Evolutionary conservation across 2,888 invertebrate genomes (phyloP).

Genomic region (Apodemia duryi): DNA sequence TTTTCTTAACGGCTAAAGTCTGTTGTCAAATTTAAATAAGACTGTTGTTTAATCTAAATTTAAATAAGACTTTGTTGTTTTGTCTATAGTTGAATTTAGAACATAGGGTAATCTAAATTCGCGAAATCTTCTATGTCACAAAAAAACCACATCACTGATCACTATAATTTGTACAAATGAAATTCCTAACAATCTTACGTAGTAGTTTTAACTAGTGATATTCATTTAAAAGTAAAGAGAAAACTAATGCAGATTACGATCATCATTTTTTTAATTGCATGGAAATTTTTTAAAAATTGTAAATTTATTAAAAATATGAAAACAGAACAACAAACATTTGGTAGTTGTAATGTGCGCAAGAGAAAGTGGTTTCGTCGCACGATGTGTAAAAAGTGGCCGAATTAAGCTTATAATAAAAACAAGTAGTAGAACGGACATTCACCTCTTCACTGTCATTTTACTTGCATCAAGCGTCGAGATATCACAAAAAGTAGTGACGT

Average conservation of each 20-base stretch:
- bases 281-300: not conserved
- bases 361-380: conserved; percentile 47
- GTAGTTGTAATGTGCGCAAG: conserved; percentile 42
- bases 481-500: not conserved
- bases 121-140: too few species aligned
- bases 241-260: not conserved
- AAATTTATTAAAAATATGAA: conserved; percentile 3
- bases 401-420: conserved; percentile 45
- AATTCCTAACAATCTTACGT: not conserved
- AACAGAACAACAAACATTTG: conserved; percentile 31
- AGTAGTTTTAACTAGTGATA: not conserved
- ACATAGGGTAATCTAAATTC: too few species aligned
- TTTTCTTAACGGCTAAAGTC: too few species aligned
- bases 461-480: not conserved
- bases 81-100: too few species aligned
- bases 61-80: too few species aligned
- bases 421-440: conserved; percentile 42
- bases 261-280: conserved; percentile 3
- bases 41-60: too few species aligned
- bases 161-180: not conserved
- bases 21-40: too few species aligned
- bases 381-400: conserved; percentile 41
- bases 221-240: not conserved
- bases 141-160: too few species aligned
- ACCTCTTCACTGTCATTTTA: conserved; percentile 31